These are phyloP conservation scores for Pachypanchax playfairii DNA, from an alignment of 2,113 vertebrate species.

Conservation along the genomic window DNA sequence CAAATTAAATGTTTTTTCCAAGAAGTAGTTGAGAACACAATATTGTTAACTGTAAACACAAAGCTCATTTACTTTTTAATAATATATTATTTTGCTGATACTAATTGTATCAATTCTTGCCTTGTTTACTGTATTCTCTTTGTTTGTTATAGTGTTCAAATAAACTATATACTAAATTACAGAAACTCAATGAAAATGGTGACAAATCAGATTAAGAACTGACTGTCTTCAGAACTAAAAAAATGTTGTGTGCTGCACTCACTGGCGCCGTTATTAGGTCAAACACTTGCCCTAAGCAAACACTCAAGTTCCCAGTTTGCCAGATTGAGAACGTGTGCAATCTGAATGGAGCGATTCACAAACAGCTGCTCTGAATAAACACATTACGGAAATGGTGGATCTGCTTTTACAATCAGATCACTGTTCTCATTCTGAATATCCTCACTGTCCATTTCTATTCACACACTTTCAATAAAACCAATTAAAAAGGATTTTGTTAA, in stretches of 20 bases:
- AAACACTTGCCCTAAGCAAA: slow-evolving; percentile 14
- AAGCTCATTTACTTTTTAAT: too few species aligned
- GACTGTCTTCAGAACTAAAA: background rate
- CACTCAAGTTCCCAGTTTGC: slow-evolving; percentile 22
- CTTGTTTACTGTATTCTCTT: too few species aligned
- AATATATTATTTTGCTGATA: too few species aligned
- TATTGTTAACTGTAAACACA: too few species aligned
- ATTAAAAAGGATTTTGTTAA: too few species aligned
- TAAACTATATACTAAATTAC: too few species aligned
- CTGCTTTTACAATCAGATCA: slow-evolving; percentile 47
- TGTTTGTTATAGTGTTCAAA: too few species aligned
- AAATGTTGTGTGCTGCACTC: slow-evolving; percentile 8
- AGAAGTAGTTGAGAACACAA: too few species aligned
- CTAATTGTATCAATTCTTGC: too few species aligned
- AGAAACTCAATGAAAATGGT: too few species aligned
- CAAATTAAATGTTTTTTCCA: too few species aligned
- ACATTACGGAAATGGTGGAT: slow-evolving; percentile 10
- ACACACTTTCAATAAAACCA: background rate
- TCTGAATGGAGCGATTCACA: slow-evolving; percentile 56
- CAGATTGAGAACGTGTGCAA: slow-evolving; percentile 56
- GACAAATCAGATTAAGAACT: too few species aligned
- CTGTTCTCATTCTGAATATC: slow-evolving; percentile 47
- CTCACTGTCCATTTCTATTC: background rate
- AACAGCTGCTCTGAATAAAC: slow-evolving; percentile 39
- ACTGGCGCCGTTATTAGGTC: slow-evolving; percentile 11